These are phyloP conservation scores for Bradypodion ventrale DNA, from an alignment of 2,797 vertebrate species.

Conservation along the genomic window DNA sequence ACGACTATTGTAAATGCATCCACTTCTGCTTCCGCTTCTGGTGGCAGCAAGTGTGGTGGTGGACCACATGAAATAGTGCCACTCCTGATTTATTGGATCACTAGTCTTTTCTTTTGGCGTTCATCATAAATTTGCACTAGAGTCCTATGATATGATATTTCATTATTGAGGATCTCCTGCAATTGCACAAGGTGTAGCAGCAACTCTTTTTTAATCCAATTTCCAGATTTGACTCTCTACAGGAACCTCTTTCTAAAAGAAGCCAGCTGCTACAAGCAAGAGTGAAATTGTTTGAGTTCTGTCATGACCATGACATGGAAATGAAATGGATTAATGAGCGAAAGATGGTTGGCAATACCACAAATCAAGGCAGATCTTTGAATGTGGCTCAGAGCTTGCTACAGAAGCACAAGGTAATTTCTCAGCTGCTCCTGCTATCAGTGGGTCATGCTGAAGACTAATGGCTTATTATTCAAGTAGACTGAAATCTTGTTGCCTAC, in stretches of 20 bases:
- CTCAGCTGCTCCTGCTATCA: neutral
- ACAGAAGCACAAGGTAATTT: slow-evolving; percentile 85
- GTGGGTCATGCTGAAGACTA: neutral
- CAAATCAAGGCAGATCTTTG: slow-evolving; percentile 75
- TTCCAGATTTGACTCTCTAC: slow-evolving; percentile 86
- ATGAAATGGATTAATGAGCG: slow-evolving; percentile 85
- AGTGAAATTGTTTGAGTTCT: slow-evolving; percentile 82
- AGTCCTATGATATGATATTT: neutral
- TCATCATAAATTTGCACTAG: neutral
- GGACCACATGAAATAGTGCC: too few species aligned
- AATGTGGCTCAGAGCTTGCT: slow-evolving; percentile 77
- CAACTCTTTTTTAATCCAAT: slow-evolving; percentile 40
- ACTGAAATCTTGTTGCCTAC: neutral
- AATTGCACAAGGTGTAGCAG: neutral
- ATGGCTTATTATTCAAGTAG: neutral
- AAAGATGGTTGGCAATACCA: slow-evolving; percentile 72
- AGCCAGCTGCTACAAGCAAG: slow-evolving; percentile 80
- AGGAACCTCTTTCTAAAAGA: slow-evolving; percentile 78
- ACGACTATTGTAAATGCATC: too few species aligned
- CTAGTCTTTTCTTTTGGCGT: neutral
- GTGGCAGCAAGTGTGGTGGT: too few species aligned
- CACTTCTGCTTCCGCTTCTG: too few species aligned
- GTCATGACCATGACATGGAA: slow-evolving; percentile 83
- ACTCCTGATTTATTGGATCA: neutral
- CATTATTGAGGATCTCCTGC: neutral